Base-by-base conservation (phyloP, 2,888 invertebrate genomes). In the Melanostoma mellinum region DNA sequence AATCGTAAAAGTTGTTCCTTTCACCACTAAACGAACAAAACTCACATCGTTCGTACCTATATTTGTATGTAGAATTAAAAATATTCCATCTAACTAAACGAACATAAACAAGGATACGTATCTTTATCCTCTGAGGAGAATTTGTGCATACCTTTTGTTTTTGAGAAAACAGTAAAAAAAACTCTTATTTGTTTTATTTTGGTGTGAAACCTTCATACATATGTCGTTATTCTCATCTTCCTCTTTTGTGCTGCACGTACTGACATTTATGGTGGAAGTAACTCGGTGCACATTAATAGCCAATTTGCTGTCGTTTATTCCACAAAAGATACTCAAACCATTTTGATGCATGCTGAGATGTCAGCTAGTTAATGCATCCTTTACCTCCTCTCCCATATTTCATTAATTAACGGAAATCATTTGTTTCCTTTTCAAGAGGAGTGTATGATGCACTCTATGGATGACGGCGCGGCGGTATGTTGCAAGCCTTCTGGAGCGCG, bases 1-100 rank as follows among this genome's bases (percentile, higher is more conserved):
- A 82, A 82, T 82, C 73, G 61, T 38, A 63, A 73, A 82, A 82
- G 67, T 82, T 82, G 46, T 76, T 63, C 77, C 77, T 73, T 73
- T 77, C 77, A 77, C 56, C 77, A 46, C 81, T 40, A 56, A 77
- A 73, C 61, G 67, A 63, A 61, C 56, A 48, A 72, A 76, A 72
- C 61, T 65, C 56, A 52, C 4, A 20, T 10, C 20, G 36, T 46
- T 32, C 2, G 46, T n/a, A 36, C 50, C 20, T 50, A 10, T 44
- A 4, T 44, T 9, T 44, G 44, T 9, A n/a, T 42, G 33, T 9
- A 38, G 9, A 20, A 42, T 4, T 40, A 50, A 50, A 61, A 36
- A 30, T 68, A n/a, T 74, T 68, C 53, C 50, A 63, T 60, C 67
- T 67, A 58, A 61, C 58, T 46, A 55, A 68, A 61, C 48, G 60